Percentiles rank a stretch among this genome's conserved stretches.
Evolutionary conservation across 1,140 invertebrate genomes (phyloP).

Genomic region (Hylaeus volcanicus): DNA sequence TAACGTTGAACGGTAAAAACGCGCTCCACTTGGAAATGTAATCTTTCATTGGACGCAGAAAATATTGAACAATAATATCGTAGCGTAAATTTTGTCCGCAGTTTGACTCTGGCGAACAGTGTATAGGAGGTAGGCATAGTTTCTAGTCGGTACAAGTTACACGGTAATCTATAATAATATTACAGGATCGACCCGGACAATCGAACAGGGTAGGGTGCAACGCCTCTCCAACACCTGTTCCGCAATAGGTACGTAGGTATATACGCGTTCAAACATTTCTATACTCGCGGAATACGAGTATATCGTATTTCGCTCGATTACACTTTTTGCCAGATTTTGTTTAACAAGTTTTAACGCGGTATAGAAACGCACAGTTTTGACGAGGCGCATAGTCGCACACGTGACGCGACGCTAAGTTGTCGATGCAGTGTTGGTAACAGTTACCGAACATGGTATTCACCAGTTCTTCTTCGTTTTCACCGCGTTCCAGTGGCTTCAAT

Average conservation of each 20-base stretch:
- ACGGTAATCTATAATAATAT: too few relatives aligned
- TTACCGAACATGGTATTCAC: slow-evolving; percentile 46
- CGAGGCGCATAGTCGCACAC: neutral
- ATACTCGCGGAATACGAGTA: neutral
- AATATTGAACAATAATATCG: too few relatives aligned
- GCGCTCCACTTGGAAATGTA: neutral
- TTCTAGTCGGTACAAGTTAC: too few relatives aligned
- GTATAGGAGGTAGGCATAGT: too few relatives aligned
- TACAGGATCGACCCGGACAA: too few relatives aligned
- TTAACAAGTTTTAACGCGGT: neutral
- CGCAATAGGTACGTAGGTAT: neutral
- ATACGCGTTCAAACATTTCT: too few relatives aligned
- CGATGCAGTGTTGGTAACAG: slow-evolving; percentile 39
- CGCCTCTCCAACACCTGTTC: slow-evolving; percentile 1
- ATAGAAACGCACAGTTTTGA: slow-evolving; percentile 6
- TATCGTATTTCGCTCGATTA: neutral
- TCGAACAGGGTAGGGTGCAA: too few relatives aligned
- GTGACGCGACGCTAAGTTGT: slow-evolving; percentile 6
- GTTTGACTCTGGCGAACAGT: too few relatives aligned
- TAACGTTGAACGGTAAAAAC: slow-evolving; percentile 3
- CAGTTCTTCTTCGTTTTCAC: slow-evolving; percentile 56
- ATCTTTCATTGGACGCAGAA: neutral
- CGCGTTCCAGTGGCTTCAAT: slow-evolving; percentile 20
- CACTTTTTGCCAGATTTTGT: slow-evolving; percentile 1
- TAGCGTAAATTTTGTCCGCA: too few relatives aligned